These are phyloP conservation scores for Julus scandinavius DNA, from an alignment of 2,888 invertebrate species.

Conservation along the genomic window DNA sequence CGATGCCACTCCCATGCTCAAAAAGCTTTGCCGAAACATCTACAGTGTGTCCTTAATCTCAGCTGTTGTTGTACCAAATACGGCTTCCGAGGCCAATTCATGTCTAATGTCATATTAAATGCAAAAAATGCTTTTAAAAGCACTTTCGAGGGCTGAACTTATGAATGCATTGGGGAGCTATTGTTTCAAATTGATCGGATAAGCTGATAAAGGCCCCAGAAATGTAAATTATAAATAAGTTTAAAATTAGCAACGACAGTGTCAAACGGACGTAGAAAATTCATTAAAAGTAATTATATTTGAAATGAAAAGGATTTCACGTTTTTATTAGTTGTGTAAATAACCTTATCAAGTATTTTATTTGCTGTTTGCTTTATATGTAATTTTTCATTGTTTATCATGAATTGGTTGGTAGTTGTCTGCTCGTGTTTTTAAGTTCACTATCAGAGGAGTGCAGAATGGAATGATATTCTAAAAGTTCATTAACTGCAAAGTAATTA, in stretches of 20 bases:
- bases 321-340: neutral
- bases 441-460: too few species aligned
- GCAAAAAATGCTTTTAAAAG: neutral
- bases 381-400: neutral
- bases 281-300: slow-evolving; percentile 37
- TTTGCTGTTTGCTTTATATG: neutral
- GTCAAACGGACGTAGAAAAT: neutral
- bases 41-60: slow-evolving; percentile 24
- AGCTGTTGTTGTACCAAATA: slow-evolving; percentile 1
- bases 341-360: neutral
- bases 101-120: neutral
- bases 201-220: neutral
- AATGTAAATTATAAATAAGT: slow-evolving; percentile 20
- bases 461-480: too few species aligned
- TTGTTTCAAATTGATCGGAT: neutral
- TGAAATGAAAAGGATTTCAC: neutral
- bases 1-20: slow-evolving; percentile 8
- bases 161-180: neutral
- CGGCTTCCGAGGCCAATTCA: neutral
- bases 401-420: neutral
- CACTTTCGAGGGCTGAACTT: neutral
- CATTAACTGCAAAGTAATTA: too few species aligned
- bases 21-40: slow-evolving; percentile 19
- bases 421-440: too few species aligned
- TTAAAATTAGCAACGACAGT: neutral